Conservation (phyloP, 2,888 invertebrate species). For the Drosophila neonasuta region DNA sequence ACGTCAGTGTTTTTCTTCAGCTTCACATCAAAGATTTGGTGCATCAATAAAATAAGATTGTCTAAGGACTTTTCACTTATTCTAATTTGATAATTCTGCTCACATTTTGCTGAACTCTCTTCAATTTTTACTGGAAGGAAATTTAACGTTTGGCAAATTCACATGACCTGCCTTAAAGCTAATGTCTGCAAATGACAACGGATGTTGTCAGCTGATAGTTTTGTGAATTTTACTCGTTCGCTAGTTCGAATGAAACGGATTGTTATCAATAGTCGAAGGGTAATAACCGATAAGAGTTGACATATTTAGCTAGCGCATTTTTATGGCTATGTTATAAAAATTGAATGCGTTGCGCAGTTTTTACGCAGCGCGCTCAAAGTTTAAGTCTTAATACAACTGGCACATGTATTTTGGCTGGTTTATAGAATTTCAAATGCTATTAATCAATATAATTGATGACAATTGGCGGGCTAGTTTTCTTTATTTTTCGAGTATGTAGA, state of each 20-base stretch:
- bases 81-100: background rate
- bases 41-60: background rate
- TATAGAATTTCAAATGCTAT: slow-evolving; percentile 38
- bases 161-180: slow-evolving; percentile 45
- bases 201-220: slow-evolving; percentile 56
- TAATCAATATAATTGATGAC: slow-evolving; percentile 77
- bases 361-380: slow-evolving; percentile 27
- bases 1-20: too few relatives aligned
- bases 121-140: background rate
- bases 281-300: slow-evolving; percentile 66
- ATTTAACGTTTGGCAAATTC: background rate
- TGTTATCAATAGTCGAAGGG: slow-evolving; percentile 54
- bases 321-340: slow-evolving; percentile 33
- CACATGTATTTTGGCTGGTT: slow-evolving; percentile 17
- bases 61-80: background rate
- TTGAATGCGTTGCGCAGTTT: slow-evolving; percentile 24
- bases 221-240: slow-evolving; percentile 9
- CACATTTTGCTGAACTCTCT: too few relatives aligned
- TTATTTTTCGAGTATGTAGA: slow-evolving; percentile 49
- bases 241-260: slow-evolving; percentile 14
- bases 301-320: slow-evolving; percentile 27
- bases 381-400: slow-evolving; percentile 16
- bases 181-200: slow-evolving; percentile 23
- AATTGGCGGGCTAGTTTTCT: slow-evolving; percentile 56
- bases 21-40: background rate